phyloP scores from a whole-genome alignment of 2,888 invertebrate genomes.

The Odontocerum albicorne region DNA sequence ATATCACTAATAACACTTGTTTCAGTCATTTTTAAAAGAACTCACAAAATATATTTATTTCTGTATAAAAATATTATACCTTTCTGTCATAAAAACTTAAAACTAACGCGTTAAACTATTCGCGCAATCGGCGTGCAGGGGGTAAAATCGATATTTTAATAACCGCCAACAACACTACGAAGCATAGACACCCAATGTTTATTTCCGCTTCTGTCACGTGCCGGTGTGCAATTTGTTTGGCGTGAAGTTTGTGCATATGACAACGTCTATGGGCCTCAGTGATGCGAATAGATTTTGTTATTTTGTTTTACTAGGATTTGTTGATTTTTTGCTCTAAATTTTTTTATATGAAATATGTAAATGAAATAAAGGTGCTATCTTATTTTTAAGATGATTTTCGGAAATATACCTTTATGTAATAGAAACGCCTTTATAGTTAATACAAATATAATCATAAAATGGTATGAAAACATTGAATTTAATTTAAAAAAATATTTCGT shows the following conservation, averaged over 20 bases:
- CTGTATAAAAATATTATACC: conserved; percentile 19
- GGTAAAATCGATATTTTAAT: conserved; percentile 33
- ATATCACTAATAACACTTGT: conserved; percentile 19
- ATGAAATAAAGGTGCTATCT: no score
- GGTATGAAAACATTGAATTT: no score
- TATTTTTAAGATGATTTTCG: no score
- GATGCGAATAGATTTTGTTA: no score
- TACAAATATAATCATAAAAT: no score
- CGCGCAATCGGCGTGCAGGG: conserved; percentile 13
- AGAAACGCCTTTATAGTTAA: no score
- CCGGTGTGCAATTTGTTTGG: neutral
- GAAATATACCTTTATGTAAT: no score
- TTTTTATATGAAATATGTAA: no score
- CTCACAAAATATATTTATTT: conserved; percentile 7
- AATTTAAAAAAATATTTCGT: no score
- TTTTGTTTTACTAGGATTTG: no score
- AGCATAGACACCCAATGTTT: conserved; percentile 31
- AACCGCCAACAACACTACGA: conserved; percentile 21
- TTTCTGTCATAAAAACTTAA: conserved; percentile 28
- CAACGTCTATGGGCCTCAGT: no score
- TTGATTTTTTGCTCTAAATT: no score
- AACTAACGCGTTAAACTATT: conserved; percentile 18
- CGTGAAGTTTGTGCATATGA: conserved; percentile 17
- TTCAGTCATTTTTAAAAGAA: conserved; percentile 27
- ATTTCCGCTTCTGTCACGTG: conserved; percentile 14